phyloP scores from a whole-genome alignment of 64 coral and sea anemone genomes.

The Montipora capricornis region DNA sequence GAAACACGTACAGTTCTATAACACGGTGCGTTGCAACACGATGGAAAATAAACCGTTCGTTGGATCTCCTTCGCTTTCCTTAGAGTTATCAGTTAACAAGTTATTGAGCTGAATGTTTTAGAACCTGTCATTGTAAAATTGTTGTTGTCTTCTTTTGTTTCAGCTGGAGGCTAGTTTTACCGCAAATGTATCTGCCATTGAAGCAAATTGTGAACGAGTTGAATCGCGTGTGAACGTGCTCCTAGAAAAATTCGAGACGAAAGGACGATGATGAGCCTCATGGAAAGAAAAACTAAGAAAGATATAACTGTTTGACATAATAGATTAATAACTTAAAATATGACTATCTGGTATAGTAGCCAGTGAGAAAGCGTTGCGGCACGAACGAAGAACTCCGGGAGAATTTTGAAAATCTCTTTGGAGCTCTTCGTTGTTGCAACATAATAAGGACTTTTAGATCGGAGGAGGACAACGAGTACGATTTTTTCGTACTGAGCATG shows the following conservation, averaged over 20 bases:
- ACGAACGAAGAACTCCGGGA: too few relatives aligned
- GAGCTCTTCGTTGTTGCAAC: too few relatives aligned
- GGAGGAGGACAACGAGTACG: too few relatives aligned
- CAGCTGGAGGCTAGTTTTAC: constrained; percentile 69
- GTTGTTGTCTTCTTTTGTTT: neutral
- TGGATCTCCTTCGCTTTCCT: too few relatives aligned
- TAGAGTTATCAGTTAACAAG: too few relatives aligned
- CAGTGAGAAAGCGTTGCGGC: neutral
- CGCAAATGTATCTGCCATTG: constrained; percentile 73
- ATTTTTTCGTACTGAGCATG: too few relatives aligned
- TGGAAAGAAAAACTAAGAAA: neutral
- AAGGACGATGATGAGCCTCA: constrained; percentile 18
- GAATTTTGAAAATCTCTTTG: too few relatives aligned
- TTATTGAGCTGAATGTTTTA: too few relatives aligned
- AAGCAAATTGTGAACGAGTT: constrained; percentile 66
- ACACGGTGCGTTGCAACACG: too few relatives aligned
- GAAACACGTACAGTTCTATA: too few relatives aligned
- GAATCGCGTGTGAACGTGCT: constrained; percentile 66
- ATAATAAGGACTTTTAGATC: too few relatives aligned
- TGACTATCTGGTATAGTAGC: neutral
- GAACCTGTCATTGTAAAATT: neutral
- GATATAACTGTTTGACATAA: neutral
- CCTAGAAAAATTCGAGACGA: constrained; percentile 57
- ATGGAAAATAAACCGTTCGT: too few relatives aligned
- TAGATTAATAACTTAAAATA: neutral